Evolutionary conservation across 1,140 invertebrate species (phyloP).

Genomic region (Episyrphus balteatus): DNA sequence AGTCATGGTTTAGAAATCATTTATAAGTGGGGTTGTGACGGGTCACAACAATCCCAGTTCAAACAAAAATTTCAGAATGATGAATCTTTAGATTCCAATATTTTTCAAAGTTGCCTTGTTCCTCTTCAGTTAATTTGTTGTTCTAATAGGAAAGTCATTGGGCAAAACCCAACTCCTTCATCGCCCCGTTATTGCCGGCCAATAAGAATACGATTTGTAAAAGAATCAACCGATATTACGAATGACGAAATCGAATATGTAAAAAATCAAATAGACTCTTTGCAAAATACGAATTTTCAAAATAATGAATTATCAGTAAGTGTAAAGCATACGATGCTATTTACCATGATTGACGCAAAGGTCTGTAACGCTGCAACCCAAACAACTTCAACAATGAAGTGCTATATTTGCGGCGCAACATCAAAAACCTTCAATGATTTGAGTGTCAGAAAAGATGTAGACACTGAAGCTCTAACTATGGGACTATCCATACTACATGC

Average conservation of each 20-base stretch:
- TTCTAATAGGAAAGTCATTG: conserved; percentile 17
- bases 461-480: neutral
- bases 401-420: conserved; percentile 15
- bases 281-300: neutral
- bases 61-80: conserved; percentile 20
- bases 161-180: conserved; percentile 19
- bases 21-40: too few relatives aligned
- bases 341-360: conserved; percentile 39
- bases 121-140: conserved; percentile 18
- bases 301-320: neutral
- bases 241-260: conserved; percentile 6
- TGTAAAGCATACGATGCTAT: conserved; percentile 10
- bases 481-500: too few relatives aligned
- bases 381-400: conserved; percentile 14
- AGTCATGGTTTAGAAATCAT: neutral
- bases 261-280: neutral
- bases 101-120: conserved; percentile 24
- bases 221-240: conserved; percentile 12
- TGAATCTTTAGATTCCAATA: conserved; percentile 11
- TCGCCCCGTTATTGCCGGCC: conserved; percentile 18
- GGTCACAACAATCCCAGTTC: conserved; percentile 11
- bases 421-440: conserved; percentile 18
- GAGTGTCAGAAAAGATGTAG: conserved; percentile 4
- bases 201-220: conserved; percentile 17
- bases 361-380: conserved; percentile 37